Conservation (phyloP, 2,113 vertebrate species). For the Odontophorus gujanensis region DNA sequence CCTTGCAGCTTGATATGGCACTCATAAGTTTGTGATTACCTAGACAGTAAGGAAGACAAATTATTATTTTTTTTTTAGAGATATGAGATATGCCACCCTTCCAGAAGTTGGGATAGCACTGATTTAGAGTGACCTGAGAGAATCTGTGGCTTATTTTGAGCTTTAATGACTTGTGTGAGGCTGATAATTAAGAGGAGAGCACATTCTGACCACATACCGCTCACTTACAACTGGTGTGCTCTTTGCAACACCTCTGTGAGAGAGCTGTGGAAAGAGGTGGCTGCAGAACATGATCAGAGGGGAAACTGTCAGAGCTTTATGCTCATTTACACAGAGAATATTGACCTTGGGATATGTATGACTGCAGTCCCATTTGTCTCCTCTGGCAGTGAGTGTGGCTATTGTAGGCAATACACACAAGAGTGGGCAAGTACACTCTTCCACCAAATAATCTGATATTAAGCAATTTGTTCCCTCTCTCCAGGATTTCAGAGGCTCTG, state of each 20-base stretch:
- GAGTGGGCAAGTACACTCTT: not conserved
- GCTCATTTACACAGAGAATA: not conserved
- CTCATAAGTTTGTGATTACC: not conserved
- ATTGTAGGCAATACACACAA: not conserved
- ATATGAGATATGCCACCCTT: not conserved
- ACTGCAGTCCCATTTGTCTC: not conserved
- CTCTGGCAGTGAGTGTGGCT: not conserved
- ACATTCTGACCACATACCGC: not conserved
- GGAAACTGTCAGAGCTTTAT: not conserved
- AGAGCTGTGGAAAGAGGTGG: not conserved
- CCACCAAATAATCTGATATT: not conserved
- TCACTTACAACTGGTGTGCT: fast-evolving
- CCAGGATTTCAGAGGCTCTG: not conserved
- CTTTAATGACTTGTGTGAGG: not conserved
- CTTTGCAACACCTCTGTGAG: not conserved
- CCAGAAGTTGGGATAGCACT: not conserved
- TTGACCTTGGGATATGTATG: not conserved
- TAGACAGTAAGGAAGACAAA: not conserved
- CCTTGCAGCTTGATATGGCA: not conserved
- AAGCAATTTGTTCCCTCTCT: not conserved
- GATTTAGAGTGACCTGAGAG: not conserved
- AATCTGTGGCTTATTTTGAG: not conserved
- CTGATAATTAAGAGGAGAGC: not conserved
- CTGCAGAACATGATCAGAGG: not conserved
- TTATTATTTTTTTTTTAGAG: not conserved